phyloP scores from a whole-genome alignment of 2,888 invertebrate species.

The Tethea ocularis region DNA sequence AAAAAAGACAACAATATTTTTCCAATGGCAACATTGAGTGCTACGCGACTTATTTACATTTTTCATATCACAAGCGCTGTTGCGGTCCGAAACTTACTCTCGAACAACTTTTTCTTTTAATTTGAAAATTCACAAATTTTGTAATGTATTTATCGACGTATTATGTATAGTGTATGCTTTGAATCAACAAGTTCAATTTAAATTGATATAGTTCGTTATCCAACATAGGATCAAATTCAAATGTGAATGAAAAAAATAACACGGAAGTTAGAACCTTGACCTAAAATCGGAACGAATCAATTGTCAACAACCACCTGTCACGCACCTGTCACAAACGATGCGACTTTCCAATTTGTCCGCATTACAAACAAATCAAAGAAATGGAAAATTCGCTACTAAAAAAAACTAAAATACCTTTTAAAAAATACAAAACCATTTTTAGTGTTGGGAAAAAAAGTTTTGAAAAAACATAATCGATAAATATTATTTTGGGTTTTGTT shows the following conservation, averaged over 20 bases:
- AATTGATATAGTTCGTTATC: no score
- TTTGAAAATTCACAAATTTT: neutral
- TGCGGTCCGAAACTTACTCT: constrained; percentile 25
- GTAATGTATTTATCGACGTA: no score
- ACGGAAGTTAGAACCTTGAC: neutral
- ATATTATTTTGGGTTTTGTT: constrained; percentile 8
- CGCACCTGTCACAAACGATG: constrained; percentile 2
- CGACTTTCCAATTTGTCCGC: constrained; percentile 36
- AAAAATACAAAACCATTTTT: constrained; percentile 20
- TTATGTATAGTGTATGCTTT: no score
- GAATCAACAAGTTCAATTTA: no score
- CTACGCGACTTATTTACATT: constrained; percentile 32
- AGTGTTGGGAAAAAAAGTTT: neutral
- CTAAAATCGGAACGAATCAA: constrained; percentile 26
- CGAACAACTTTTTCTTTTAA: neutral
- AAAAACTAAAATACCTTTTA: neutral
- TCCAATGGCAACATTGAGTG: constrained; percentile 65
- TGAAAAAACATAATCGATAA: constrained; percentile 5
- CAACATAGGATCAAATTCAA: no score
- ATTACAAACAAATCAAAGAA: constrained; percentile 36
- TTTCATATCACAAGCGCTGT: constrained; percentile 22
- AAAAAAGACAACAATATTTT: constrained; percentile 74
- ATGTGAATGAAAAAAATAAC: neutral
- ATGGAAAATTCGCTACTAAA: constrained; percentile 10
- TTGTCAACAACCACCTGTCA: constrained; percentile 15